These are phyloP conservation scores for Zosterops lateralis DNA, from an alignment of 2,113 vertebrate genomes.

Conservation along the genomic window DNA sequence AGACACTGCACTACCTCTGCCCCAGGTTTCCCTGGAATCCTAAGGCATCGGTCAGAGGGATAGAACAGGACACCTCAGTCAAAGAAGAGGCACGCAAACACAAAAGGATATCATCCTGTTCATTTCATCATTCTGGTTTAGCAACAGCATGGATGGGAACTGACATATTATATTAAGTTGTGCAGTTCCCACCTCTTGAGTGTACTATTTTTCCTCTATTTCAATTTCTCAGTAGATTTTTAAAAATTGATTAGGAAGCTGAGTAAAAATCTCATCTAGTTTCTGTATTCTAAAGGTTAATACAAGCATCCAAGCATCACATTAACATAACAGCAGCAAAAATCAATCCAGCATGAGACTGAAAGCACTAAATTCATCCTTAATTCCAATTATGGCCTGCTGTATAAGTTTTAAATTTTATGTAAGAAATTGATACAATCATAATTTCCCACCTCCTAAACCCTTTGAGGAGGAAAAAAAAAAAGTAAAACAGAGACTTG, in stretches of 20 bases:
- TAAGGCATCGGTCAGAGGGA: neutral
- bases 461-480: neutral
- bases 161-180: neutral
- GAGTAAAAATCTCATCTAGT: neutral
- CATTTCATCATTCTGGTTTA: neutral
- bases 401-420: neutral
- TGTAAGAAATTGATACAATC: neutral
- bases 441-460: neutral
- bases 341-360: neutral
- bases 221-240: neutral
- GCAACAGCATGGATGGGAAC: neutral
- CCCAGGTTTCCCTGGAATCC: neutral
- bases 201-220: neutral
- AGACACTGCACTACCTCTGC: neutral
- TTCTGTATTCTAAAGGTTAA: neutral
- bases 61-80: neutral
- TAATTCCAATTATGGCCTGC: neutral
- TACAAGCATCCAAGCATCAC: neutral
- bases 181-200: neutral
- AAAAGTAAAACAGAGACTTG: neutral
- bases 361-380: neutral
- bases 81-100: rapidly evolving
- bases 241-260: neutral
- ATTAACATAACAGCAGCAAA: neutral
- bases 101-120: neutral